These are phyloP conservation scores for Anthopleura sola DNA, from an alignment of 64 coral and sea anemone genomes.

Conservation along the genomic window DNA sequence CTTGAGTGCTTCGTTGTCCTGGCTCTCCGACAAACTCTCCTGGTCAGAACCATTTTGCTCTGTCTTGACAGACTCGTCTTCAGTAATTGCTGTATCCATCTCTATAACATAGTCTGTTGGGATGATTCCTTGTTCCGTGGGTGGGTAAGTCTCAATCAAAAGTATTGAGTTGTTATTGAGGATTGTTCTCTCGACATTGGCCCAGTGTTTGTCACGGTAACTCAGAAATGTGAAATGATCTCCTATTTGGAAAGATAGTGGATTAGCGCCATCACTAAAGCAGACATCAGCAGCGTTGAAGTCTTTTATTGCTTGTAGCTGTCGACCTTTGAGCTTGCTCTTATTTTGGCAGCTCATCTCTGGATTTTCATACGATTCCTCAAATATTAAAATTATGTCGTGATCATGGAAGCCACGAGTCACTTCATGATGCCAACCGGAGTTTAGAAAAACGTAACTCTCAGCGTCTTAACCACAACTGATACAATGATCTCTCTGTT, in stretches of 20 bases:
- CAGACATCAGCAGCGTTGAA: slow-evolving; percentile 84
- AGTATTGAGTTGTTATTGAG: slow-evolving; percentile 70
- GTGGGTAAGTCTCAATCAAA: slow-evolving; percentile 52
- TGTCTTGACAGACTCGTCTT: slow-evolving; percentile 21
- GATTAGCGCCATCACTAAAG: slow-evolving; percentile 84
- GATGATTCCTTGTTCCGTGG: slow-evolving; percentile 75
- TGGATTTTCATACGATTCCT: not conserved
- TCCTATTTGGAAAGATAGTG: slow-evolving; percentile 89
- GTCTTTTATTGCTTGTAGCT: slow-evolving; percentile 85
- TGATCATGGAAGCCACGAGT: not conserved
- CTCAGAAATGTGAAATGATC: slow-evolving; percentile 86
- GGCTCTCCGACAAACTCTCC: slow-evolving; percentile 32
- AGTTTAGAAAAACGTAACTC: not conserved
- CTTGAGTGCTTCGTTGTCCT: slow-evolving; percentile 30
- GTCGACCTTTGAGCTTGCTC: slow-evolving; percentile 24
- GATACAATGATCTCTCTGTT: not conserved
- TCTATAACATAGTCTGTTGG: slow-evolving; percentile 84
- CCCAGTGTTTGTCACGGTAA: slow-evolving; percentile 78
- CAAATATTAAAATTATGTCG: not conserved
- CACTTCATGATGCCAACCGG: not conserved
- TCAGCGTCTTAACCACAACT: slow-evolving; percentile 1
- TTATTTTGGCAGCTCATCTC: not conserved
- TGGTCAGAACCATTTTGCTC: slow-evolving; percentile 11
- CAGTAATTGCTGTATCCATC: slow-evolving; percentile 48
- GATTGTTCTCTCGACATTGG: slow-evolving; percentile 82